Evolutionary conservation across 1,140 invertebrate genomes (phyloP), one percentile per base, ranked within the genome.

Genomic region (Chionoecetes opilio): DNA sequence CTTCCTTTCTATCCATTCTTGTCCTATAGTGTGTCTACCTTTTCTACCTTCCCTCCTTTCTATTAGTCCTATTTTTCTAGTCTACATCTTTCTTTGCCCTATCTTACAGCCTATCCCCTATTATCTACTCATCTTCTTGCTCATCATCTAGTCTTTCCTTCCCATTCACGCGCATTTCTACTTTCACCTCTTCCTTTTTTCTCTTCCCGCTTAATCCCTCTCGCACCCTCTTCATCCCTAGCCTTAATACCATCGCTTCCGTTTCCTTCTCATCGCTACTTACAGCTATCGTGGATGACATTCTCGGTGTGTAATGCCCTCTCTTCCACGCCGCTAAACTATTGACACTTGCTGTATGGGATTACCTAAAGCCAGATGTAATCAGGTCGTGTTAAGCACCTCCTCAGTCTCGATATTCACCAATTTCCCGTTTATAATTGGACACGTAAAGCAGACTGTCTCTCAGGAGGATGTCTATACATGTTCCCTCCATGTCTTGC

Each of bases 351-450:
- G 32, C 88, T 53, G 34, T 38, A 29, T 90, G 88, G 53, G 38
- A 90, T 90, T 53, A 41, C 41, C 88, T 32, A 35, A 31, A 32
- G 88, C 41, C n/a, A 53, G 88, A 53, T 53, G 38, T 90, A 90
- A 90, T 90, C 63, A 90, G 26, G n/a, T 38, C 29, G 88, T 29
- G 88, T 53, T 90, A 41, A 90, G 38, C 88, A 53, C 41, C 88
- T 90, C 88, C 38, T 90, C 88, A 53, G 26, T 31, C n/a, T 1
- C 41, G 88, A 90, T 90, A 90, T 46, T 53, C 38, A 90, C 88
- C 88, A 90, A 90, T 90, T 90, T 53, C 88, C 88, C 53, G 88
- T 53, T 90, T 53, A 90, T 90, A 90, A 90, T 90, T 90, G 86
- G 35, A 90, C 88, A 90, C 26, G 86, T 90, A 90, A 90, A 46